phyloP scores from a whole-genome alignment of 2,113 vertebrate genomes.

The Sphyrna mokarran region DNA sequence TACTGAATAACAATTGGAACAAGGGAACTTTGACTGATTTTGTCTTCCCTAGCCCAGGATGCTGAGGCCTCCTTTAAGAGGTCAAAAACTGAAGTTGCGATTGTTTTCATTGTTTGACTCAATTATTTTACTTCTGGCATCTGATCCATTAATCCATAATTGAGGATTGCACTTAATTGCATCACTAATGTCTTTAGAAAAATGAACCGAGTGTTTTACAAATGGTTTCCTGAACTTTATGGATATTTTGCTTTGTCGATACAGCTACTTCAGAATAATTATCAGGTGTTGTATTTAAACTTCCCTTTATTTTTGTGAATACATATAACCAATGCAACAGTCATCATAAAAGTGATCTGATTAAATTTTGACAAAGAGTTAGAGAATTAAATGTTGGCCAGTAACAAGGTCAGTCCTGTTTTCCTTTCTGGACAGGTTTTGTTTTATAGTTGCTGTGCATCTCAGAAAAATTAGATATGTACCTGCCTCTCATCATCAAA shows the following conservation, averaged over 20 bases:
- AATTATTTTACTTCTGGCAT: neutral
- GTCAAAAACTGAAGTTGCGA: neutral
- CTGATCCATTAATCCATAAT: neutral
- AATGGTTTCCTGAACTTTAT: neutral
- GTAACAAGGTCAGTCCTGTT: neutral
- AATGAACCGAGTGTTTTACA: neutral
- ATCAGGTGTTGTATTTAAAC: neutral
- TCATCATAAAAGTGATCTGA: neutral
- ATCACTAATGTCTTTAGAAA: neutral
- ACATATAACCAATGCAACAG: neutral
- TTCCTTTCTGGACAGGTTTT: neutral
- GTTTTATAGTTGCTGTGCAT: neutral
- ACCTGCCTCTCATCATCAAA: neutral
- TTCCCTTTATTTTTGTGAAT: neutral
- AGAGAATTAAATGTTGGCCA: neutral
- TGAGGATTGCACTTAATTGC: neutral
- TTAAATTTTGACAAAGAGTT: neutral
- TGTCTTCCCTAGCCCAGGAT: neutral
- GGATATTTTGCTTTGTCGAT: neutral
- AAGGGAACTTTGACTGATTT: neutral
- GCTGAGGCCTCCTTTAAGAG: neutral
- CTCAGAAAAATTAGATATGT: neutral
- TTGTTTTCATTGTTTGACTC: neutral
- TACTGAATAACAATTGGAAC: neutral
- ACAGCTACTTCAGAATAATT: neutral